Percentiles rank a stretch among this genome's conserved stretches.
Conservation (phyloP, 2,797 vertebrate genomes). For the Carapus acus region DNA sequence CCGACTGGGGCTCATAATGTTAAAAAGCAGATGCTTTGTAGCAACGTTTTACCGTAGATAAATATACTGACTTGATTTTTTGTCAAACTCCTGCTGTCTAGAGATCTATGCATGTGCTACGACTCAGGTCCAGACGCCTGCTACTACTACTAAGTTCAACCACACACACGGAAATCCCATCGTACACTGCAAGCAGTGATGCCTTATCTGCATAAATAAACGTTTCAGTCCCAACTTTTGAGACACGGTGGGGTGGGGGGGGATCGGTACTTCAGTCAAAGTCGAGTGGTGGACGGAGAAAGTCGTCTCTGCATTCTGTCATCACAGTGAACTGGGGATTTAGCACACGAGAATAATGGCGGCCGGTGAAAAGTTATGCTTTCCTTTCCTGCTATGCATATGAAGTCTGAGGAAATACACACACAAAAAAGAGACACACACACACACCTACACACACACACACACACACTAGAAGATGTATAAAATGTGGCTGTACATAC, state of each 20-base stretch:
- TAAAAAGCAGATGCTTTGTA: constrained; percentile 73
- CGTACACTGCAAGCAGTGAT: constrained; percentile 96
- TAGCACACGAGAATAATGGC: constrained; percentile 74
- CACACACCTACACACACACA: too few relatives aligned
- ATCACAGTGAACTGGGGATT: constrained; percentile 68
- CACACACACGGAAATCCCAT: constrained; percentile 86
- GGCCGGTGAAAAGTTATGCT: constrained; percentile 82
- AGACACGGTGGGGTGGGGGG: too few relatives aligned
- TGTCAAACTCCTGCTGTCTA: constrained; percentile 79
- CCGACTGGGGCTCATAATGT: constrained; percentile 52
- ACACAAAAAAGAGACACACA: too few relatives aligned
- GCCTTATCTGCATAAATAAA: constrained; percentile 96
- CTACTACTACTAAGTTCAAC: constrained; percentile 79
- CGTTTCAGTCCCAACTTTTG: constrained; percentile 70
- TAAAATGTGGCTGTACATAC: constrained; percentile 94
- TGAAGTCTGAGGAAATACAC: constrained; percentile 76
- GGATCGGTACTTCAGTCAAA: constrained; percentile 67
- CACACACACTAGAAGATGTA: constrained; percentile 79
- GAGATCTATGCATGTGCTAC: constrained; percentile 86
- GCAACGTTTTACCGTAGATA: constrained; percentile 74
- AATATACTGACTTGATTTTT: constrained; percentile 77
- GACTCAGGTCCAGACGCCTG: constrained; percentile 91
- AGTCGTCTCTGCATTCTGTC: constrained; percentile 64
- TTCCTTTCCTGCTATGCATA: constrained; percentile 94
- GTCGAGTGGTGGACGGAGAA: constrained; percentile 58